Evolutionary conservation across 2,888 invertebrate genomes (phyloP).

Genomic region (Leucania comma): DNA sequence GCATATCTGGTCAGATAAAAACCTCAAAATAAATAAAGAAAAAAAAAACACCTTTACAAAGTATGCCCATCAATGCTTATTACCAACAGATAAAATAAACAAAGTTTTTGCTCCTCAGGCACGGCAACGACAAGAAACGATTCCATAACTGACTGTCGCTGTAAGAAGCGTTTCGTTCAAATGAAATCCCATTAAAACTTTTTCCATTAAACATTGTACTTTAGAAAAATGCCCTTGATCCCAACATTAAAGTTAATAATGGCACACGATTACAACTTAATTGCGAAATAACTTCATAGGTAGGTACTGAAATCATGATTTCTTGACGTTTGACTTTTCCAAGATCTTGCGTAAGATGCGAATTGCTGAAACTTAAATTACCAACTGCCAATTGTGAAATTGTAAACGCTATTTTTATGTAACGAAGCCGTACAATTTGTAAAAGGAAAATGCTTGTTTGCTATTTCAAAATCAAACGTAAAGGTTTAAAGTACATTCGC

Average conservation of each 20-base stretch:
- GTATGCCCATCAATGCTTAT: background rate
- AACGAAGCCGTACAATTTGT: background rate
- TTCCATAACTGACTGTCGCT: slow-evolving; percentile 71
- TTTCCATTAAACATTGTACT: slow-evolving; percentile 87
- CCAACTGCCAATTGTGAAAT: slow-evolving; percentile 20
- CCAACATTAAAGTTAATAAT: slow-evolving; percentile 80
- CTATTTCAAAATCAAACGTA: slow-evolving; percentile 28
- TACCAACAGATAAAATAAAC: slow-evolving; percentile 23
- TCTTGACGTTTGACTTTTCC: slow-evolving; percentile 65
- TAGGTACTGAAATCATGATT: slow-evolving; percentile 59
- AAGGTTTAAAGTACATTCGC: slow-evolving; percentile 35
- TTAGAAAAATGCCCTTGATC: slow-evolving; percentile 83
- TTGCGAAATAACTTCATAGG: slow-evolving; percentile 72
- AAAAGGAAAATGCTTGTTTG: slow-evolving; percentile 7
- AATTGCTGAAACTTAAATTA: slow-evolving; percentile 34
- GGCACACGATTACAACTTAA: slow-evolving; percentile 76
- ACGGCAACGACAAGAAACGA: slow-evolving; percentile 75
- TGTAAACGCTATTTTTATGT: slow-evolving; percentile 7
- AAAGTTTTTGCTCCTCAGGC: slow-evolving; percentile 8
- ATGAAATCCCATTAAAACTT: slow-evolving; percentile 88
- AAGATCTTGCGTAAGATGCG: slow-evolving; percentile 47
- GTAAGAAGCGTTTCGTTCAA: slow-evolving; percentile 79
- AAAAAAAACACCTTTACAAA: background rate
- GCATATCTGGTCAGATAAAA: no score
- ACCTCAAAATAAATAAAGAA: no score